Percentiles rank a stretch among this genome's conserved stretches.
Evolutionary conservation across 2,113 vertebrate genomes (phyloP).

Genomic region (Entosphenus tridentatus): DNA sequence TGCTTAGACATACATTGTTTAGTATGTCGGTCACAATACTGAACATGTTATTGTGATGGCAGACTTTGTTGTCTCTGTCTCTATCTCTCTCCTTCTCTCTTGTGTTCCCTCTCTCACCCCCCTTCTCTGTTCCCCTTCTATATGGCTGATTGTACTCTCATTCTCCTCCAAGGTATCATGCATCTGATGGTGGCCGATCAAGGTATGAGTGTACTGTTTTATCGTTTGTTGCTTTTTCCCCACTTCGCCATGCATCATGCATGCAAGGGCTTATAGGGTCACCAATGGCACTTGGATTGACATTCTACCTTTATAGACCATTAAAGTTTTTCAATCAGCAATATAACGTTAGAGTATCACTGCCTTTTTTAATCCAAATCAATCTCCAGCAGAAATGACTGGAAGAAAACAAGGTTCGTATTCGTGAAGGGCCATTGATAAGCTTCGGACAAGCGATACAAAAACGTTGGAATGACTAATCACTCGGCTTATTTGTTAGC

Average conservation of each 20-base stretch:
- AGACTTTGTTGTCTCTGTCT: conserved; percentile 15
- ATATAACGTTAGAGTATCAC: too few relatives aligned
- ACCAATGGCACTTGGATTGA: background rate
- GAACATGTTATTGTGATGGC: conserved; percentile 23
- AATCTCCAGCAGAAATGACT: too few relatives aligned
- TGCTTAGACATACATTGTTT: background rate
- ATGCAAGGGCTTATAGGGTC: conserved; percentile 4
- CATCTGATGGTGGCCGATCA: conserved; percentile 82
- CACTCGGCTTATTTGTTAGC: too few relatives aligned
- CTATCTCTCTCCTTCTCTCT: conserved; percentile 15
- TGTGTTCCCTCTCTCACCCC: conserved; percentile 8
- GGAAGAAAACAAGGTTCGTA: too few relatives aligned
- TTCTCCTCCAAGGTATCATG: conserved; percentile 42
- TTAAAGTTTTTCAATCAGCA: too few relatives aligned
- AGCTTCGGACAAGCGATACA: too few relatives aligned
- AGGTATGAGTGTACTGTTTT: conserved; percentile 33
- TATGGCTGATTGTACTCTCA: conserved; percentile 4
- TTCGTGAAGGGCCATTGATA: too few relatives aligned
- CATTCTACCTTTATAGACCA: too few relatives aligned
- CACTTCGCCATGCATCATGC: background rate
- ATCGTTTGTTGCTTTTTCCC: background rate
- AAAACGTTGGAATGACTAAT: too few relatives aligned
- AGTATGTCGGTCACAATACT: conserved; percentile 23
- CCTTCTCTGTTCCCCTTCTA: conserved; percentile 10
- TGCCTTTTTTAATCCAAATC: too few relatives aligned